These are phyloP conservation scores for Harpagoxenus sublaevis DNA, from an alignment of 2,888 invertebrate genomes.

Conservation along the genomic window DNA sequence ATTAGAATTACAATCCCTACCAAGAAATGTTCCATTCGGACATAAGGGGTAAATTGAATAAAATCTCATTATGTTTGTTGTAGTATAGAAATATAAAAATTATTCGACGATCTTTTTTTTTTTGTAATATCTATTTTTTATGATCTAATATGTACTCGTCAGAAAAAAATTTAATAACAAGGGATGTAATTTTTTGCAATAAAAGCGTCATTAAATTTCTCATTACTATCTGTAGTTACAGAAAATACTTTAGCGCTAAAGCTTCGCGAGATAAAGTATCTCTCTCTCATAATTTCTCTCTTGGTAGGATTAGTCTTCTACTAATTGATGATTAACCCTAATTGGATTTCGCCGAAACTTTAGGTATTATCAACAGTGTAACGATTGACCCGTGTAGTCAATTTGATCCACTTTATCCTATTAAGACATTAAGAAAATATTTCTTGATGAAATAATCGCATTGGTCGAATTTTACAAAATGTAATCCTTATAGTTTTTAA, in stretches of 20 bases:
- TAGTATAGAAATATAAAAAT: not conserved
- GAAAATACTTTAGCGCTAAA: not conserved
- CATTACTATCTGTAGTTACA: slow-evolving; percentile 2
- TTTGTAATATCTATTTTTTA: not conserved
- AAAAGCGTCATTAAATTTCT: not conserved
- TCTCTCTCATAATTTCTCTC: not conserved
- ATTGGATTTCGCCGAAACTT: slow-evolving; percentile 28
- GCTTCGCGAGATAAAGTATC: not conserved
- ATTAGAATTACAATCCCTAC: not conserved
- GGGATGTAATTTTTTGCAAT: slow-evolving; percentile 13
- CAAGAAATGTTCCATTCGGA: not conserved
- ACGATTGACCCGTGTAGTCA: slow-evolving; percentile 21
- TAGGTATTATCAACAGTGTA: slow-evolving; percentile 31
- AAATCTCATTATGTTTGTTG: not conserved
- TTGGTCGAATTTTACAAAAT: not conserved
- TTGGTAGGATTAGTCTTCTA: not conserved
- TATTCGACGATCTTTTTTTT: not conserved
- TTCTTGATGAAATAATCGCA: slow-evolving; percentile 33
- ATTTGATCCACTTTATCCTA: slow-evolving; percentile 37
- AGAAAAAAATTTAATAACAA: slow-evolving; percentile 17
- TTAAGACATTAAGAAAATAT: slow-evolving; percentile 28
- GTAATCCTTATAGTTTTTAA: not conserved
- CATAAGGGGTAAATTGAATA: not conserved
- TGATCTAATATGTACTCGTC: not conserved
- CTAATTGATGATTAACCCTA: slow-evolving; percentile 44